Percentiles rank a stretch among this genome's conserved stretches.
phyloP scores from a whole-genome alignment of 2,113 vertebrate genomes.

The Hemichromis elongatus region DNA sequence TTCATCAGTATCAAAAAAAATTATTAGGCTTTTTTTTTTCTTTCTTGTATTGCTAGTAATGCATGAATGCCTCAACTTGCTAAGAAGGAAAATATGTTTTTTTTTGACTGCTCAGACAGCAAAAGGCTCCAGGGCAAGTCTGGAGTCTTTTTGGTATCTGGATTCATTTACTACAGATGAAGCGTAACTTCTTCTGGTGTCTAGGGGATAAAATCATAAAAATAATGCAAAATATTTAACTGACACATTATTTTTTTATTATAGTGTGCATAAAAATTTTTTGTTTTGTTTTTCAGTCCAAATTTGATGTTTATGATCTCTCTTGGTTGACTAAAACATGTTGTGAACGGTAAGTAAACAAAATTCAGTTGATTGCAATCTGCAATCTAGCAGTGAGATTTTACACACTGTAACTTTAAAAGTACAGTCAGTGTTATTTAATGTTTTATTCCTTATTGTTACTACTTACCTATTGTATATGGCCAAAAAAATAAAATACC shows the following conservation, averaged over 20 bases:
- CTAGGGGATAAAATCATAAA: not conserved
- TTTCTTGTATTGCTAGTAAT: too few species aligned
- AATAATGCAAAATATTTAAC: not conserved
- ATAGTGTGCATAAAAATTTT: not conserved
- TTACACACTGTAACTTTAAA: not conserved
- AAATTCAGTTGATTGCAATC: not conserved
- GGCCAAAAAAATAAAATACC: not conserved
- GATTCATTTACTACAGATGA: not conserved
- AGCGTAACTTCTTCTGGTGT: not conserved
- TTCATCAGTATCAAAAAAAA: too few species aligned
- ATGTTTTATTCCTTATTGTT: not conserved
- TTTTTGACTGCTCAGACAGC: not conserved
- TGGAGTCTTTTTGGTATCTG: not conserved
- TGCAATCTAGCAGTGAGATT: not conserved
- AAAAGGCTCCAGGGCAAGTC: not conserved
- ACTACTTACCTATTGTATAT: not conserved
- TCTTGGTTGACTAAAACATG: too few species aligned
- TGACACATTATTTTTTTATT: accelerated
- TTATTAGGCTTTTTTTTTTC: too few species aligned
- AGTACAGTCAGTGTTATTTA: not conserved
- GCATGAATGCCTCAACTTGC: too few species aligned
- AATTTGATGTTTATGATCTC: not conserved
- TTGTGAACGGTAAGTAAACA: not conserved
- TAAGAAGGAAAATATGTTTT: too few species aligned
- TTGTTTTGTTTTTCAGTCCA: not conserved